A percentile compares a stretch with the other conserved stretches of the same genome.
Evolutionary conservation across 2,888 invertebrate genomes (phyloP).

Genomic region (Leptinotarsa juncta): DNA sequence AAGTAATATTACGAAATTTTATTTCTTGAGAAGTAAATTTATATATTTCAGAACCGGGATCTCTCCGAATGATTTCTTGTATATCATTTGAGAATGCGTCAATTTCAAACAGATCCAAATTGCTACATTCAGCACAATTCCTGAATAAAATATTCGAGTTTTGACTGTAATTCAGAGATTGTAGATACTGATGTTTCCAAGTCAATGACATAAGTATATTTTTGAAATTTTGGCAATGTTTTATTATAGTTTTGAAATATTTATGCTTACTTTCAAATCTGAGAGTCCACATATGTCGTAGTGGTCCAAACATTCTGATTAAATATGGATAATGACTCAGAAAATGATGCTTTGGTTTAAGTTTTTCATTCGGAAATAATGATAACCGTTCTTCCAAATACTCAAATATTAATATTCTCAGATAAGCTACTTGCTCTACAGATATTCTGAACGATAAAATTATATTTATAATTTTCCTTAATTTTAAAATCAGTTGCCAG

Average conservation of each 20-base stretch:
- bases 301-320: conserved; percentile 4
- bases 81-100: neutral
- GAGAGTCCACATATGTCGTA: neutral
- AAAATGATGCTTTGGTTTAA: conserved; percentile 44
- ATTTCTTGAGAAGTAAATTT: neutral
- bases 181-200: conserved; percentile 6
- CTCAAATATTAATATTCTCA: neutral
- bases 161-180: neutral
- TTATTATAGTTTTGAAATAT: conserved; percentile 15
- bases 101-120: neutral
- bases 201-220: neutral
- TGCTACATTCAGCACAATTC: neutral
- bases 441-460: conserved; percentile 28
- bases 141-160: neutral
- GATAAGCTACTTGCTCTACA: neutral
- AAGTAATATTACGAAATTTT: neutral
- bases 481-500: conserved; percentile 27
- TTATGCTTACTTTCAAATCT: conserved; percentile 8
- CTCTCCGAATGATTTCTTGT: neutral
- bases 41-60: neutral
- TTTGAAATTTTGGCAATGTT: conserved; percentile 3
- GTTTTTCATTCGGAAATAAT: conserved; percentile 31
- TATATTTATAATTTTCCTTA: conserved; percentile 33
- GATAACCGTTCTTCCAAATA: conserved; percentile 21
- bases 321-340: conserved; percentile 6